Evolutionary conservation across 2,113 vertebrate species (phyloP), one percentile per base, ranked within the genome.

Genomic region (Argyrosomus japonicus): DNA sequence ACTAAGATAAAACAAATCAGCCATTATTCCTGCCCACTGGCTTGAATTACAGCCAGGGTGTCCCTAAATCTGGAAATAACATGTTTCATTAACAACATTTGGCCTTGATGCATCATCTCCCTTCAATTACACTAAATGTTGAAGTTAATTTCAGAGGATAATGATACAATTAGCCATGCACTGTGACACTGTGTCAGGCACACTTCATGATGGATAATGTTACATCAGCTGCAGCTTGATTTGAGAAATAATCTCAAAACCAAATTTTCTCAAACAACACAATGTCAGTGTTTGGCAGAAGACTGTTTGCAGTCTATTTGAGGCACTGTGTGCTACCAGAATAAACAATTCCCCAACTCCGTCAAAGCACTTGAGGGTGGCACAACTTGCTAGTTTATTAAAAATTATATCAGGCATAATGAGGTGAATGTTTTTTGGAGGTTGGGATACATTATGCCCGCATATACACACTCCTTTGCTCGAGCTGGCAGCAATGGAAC

Each of bases 291-390:
- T 56, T 63, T 71, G 32, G 5, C 23, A 56, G 36, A 6, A 27
- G 18, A 29, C 6, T 23, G 54, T 54, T 62, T 68, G 23, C 32
- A 19, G 4, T 48, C 40, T 50, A 40, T 50, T 64, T 57, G 17
- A 17, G 25, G 14, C 27, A 12, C 12, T 6, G 72, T 21, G 58
- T 27, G 36, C 58, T 18, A 25, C 10, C 64, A 70, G 50, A 64
- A 63, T 75, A 78, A 78, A 69, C 76, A 40, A 43, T 68, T 53
- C 25, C 29, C 32, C 0, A 13, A 25, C 51, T 50, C 48, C 10
- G 3, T 17, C 18, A 25, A 13, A 36, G 19, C 6, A 7, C 43
- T 40, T 3, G n/a, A 45, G 48, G 23, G 36, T 7, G 61, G 32
- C n/a, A 27, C 61, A 36, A 36, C 32, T 36, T 29, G 29, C 29